A percentile compares a stretch with the other conserved stretches of the same genome.
These are phyloP conservation scores for Campoletis raptor DNA, from an alignment of 2,888 invertebrate species.

Conservation along the genomic window DNA sequence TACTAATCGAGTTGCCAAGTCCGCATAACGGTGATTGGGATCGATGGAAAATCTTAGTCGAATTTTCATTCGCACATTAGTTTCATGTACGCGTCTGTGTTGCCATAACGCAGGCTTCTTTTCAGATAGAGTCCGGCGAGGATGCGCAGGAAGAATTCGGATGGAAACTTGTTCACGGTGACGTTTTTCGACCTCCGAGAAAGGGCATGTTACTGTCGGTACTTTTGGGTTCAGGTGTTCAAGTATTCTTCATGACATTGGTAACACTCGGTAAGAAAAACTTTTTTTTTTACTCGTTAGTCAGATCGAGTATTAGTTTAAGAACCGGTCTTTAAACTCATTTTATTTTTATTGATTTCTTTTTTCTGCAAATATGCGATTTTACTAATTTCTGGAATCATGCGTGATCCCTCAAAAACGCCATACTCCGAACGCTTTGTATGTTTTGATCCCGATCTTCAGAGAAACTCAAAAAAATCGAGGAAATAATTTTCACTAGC, in stretches of 20 bases:
- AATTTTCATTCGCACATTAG: constrained; percentile 61
- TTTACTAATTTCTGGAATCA: not conserved
- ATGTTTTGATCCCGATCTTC: too few relatives aligned
- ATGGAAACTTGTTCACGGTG: constrained; percentile 99
- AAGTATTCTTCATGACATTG: constrained; percentile 98
- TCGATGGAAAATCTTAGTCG: constrained; percentile 4
- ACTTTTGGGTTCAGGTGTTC: constrained; percentile 97
- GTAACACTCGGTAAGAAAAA: constrained; percentile 91
- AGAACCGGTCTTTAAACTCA: not conserved
- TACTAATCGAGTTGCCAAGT: constrained; percentile 48
- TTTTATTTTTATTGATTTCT: not conserved
- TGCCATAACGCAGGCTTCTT: constrained; percentile 83
- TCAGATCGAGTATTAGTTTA: not conserved
- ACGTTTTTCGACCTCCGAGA: constrained; percentile 98
- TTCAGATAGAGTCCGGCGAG: constrained; percentile 92
- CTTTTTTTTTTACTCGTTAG: not conserved
- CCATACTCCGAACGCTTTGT: too few relatives aligned
- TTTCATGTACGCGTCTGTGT: constrained; percentile 79
- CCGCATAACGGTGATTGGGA: constrained; percentile 40
- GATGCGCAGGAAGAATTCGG: constrained; percentile 98
- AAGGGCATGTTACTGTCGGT: constrained; percentile 98
- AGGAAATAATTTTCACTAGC: too few relatives aligned
- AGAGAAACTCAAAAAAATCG: too few relatives aligned
- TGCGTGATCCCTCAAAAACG: not conserved
- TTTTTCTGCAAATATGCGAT: not conserved